Evolutionary conservation across 2,888 invertebrate genomes (phyloP).

Genomic region (Lutraria lutraria): DNA sequence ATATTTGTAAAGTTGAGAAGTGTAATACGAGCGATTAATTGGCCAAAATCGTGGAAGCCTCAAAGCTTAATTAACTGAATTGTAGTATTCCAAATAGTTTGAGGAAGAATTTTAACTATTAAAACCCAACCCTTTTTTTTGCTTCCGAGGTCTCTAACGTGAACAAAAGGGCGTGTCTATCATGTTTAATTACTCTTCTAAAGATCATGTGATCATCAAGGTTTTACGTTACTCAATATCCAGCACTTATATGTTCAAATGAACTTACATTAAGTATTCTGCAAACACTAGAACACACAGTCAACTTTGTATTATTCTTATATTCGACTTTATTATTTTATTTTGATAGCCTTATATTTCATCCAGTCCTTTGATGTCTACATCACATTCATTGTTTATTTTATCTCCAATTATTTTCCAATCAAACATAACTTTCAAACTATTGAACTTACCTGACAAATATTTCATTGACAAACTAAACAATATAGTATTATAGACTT

Average conservation of each 20-base stretch:
- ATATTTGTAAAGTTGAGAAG: too few relatives aligned
- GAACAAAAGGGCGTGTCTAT: neutral
- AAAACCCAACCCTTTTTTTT: too few relatives aligned
- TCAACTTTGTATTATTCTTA: neutral
- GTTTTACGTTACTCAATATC: neutral
- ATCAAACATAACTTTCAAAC: neutral
- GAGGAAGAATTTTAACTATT: too few relatives aligned
- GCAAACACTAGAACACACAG: neutral
- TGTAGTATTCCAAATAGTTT: too few relatives aligned
- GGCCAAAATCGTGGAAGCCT: too few relatives aligned
- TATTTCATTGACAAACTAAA: neutral
- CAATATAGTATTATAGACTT: neutral
- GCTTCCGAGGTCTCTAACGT: too few relatives aligned
- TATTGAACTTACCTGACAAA: slow-evolving; percentile 13
- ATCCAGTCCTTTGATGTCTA: neutral
- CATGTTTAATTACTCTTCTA: neutral
- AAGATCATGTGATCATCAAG: neutral
- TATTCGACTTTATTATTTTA: neutral
- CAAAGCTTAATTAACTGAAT: too few relatives aligned
- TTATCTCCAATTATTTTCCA: neutral
- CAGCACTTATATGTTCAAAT: neutral
- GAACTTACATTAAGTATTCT: slow-evolving; percentile 1
- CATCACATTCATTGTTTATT: neutral
- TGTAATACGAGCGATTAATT: too few relatives aligned
- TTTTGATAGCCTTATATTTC: neutral